phyloP scores from a whole-genome alignment of 1,140 invertebrate genomes.

The Caligus rogercresseyi region DNA sequence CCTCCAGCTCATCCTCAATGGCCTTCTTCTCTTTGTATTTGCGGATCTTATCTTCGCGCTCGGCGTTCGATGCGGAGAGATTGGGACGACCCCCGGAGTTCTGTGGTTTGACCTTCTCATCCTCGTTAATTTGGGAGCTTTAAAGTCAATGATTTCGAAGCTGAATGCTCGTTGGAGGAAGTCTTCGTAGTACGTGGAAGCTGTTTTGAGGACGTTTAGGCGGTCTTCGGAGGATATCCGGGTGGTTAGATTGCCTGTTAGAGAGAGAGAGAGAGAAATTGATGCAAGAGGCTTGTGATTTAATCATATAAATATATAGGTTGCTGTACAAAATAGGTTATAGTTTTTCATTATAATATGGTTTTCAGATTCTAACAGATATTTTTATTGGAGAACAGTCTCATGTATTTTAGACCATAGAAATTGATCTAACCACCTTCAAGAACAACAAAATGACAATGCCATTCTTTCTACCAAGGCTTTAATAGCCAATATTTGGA shows the following conservation, averaged over 20 bases:
- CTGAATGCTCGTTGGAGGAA: background rate
- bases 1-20: background rate
- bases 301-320: too few relatives aligned
- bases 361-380: too few relatives aligned
- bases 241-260: background rate
- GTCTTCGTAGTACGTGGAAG: background rate
- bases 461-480: too few relatives aligned
- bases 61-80: background rate
- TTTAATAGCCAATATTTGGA: too few relatives aligned
- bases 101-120: background rate
- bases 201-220: background rate
- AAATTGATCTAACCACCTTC: too few relatives aligned
- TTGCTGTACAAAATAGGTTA: too few relatives aligned
- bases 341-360: too few relatives aligned
- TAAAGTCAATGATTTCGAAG: background rate
- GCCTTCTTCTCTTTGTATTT: background rate
- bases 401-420: too few relatives aligned
- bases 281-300: too few relatives aligned
- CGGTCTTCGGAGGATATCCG: background rate
- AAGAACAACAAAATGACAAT: too few relatives aligned
- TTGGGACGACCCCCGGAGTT: background rate
- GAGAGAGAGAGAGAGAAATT: too few relatives aligned
- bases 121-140: background rate
- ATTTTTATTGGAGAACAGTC: too few relatives aligned
- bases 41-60: background rate